These are phyloP conservation scores for Clarias macrocephalus DNA, from an alignment of 2,113 vertebrate genomes.

Conservation along the genomic window DNA sequence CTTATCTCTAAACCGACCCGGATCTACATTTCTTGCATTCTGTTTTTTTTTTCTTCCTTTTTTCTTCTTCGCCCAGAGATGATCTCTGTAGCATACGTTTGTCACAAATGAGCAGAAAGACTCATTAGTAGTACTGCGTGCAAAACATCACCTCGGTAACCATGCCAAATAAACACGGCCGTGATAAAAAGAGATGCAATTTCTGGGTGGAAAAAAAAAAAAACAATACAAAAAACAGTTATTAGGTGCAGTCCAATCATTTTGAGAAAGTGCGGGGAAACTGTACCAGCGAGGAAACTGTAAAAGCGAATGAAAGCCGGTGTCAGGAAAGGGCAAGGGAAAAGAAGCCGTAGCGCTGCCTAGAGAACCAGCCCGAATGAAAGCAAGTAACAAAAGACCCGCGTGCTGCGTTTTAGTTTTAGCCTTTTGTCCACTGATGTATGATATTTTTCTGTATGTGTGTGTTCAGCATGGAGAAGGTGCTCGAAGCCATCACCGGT, in stretches of 20 bases:
- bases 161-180: constrained; percentile 13
- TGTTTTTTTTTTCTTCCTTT: not conserved
- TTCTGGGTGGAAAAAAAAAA: not conserved
- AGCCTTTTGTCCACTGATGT: constrained; percentile 50
- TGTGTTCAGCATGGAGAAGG: constrained; percentile 87
- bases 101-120: constrained; percentile 2
- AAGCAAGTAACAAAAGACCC: constrained; percentile 40
- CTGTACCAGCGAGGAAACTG: not conserved
- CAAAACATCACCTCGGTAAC: constrained; percentile 19
- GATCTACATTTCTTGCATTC: not conserved
- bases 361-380: not conserved
- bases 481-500: constrained; percentile 90
- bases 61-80: not conserved
- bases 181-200: not conserved
- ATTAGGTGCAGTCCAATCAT: constrained; percentile 4
- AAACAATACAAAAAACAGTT: not conserved
- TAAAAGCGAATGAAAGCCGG: not conserved
- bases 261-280: not conserved
- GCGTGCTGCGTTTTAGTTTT: constrained; percentile 32
- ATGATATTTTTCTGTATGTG: constrained; percentile 52
- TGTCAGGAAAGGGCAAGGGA: not conserved
- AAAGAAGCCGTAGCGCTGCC: not conserved
- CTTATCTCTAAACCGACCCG: not conserved
- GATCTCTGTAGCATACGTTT: not conserved
- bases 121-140: constrained; percentile 16